Base-by-base conservation (phyloP, 2,888 invertebrate genomes). In the Aleiodes alternator region DNA sequence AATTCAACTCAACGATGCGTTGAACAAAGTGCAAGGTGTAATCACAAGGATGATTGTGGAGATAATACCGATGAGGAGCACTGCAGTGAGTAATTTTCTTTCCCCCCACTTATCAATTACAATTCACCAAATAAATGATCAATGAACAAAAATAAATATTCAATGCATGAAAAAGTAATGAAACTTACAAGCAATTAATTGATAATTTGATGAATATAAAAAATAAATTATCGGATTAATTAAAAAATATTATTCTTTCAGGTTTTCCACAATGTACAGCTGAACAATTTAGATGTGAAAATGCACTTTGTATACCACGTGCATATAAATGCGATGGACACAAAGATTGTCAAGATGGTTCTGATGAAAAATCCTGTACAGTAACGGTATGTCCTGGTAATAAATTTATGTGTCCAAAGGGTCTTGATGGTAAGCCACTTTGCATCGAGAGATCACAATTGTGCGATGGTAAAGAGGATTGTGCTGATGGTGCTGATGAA, bases 201-300 rank as follows among this genome's bases (percentile, higher is more conserved):
- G 23, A 72, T 23, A 16, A 12, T 72, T n/a, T 3, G 0, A 55
- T 9, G 11, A 55, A 14, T 3, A 55, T 9, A 14, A 55, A 55
- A 57, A 31, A 31, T 31, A 16, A 53, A 53, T 8, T 34, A 12
- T 12, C 31, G 51, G 4, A 31, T 68, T 11, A 48, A 50, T 29
- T 50, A 23, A 50, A 1, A 8, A 50, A 68, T 34, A n/a, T 29
- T 72, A 51, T 23, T 76, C 82, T 78, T 83, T n/a, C 90, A 96
- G 97, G 94, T 90, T 97, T 97, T 88, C 96, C 96, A 0, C 93
- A 95, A 0, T 98, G 97, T 89, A 95, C 96, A 87, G 94, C 94
- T 82, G 96, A 96, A 1, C 98, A 98, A 91, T 98, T 98, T 90
- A 93, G 97, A 51, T 98, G 98, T 90, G 94, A 95, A 81, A 98